Percentiles rank a stretch among this genome's conserved stretches.
Conservation (phyloP, 2,888 invertebrate genomes). For the Myopa tessellatipennis region DNA sequence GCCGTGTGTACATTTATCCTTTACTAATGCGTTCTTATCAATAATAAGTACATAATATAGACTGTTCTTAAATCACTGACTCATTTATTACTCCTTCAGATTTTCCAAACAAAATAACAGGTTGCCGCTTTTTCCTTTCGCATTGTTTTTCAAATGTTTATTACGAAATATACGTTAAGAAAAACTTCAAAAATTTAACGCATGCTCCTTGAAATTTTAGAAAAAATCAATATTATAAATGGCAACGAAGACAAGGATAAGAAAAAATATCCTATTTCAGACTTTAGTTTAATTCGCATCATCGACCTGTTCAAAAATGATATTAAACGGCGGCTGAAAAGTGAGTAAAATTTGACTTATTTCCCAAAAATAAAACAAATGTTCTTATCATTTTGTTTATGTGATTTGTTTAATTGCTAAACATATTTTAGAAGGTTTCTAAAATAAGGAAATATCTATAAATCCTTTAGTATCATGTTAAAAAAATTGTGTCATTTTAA, state of each 20-base stretch:
- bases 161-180: slow-evolving; percentile 13
- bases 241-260: slow-evolving; percentile 27
- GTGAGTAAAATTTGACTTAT: not conserved
- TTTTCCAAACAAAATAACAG: not conserved
- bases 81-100: too few species aligned
- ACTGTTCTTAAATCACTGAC: too few species aligned
- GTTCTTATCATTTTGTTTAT: not conserved
- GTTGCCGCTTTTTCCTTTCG: not conserved
- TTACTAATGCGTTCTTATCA: too few species aligned
- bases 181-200: slow-evolving; percentile 9
- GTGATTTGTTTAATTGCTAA: not conserved
- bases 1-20: too few species aligned
- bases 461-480: not conserved
- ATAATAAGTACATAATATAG: too few species aligned
- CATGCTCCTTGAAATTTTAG: slow-evolving; percentile 12
- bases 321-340: not conserved
- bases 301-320: slow-evolving; percentile 9
- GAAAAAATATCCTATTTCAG: not conserved
- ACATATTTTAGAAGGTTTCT: not conserved
- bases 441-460: not conserved
- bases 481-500: too few species aligned
- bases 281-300: not conserved
- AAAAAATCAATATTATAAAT: slow-evolving; percentile 18
- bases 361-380: not conserved
- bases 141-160: not conserved